Base-by-base conservation (phyloP, 2,888 invertebrate genomes). In the Eudemis profundana region DNA sequence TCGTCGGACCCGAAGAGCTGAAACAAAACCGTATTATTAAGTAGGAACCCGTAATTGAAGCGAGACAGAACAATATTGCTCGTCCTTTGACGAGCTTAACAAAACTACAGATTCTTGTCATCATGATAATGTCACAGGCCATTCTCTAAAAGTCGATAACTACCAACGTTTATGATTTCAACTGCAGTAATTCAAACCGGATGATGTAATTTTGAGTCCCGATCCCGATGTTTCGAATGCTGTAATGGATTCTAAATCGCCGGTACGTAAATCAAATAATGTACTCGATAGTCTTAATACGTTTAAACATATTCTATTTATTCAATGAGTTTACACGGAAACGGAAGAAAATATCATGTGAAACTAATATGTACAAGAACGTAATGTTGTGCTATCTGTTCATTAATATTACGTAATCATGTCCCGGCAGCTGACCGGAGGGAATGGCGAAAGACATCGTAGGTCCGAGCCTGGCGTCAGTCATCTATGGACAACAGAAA, bases 1-100 rank as follows among this genome's bases (percentile, higher is more conserved):
- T 93, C 93, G 49, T 93, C 93, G 2, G 88, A 81, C 33, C 90
- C 89, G 72, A 93, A 93, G 59, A 93, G 75, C 92, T 93, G 85
- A 69, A 91, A 89, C 46, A 53, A 63, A 12, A 51, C 4, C 33
- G 23, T 23, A 17, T 14, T 19, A 36, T 17, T 14, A 46, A 21
- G 44, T 17, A 10, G 19, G 12, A 10, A 23, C 4, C 27, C 14
- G 14, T 15, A 44, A 4, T 46, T 33, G 2, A 15, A 14, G 3
- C 8, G 19, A 33, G 0, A 1, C 23, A 8, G 10, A 44, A n/a
- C n/a, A 5, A 5, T 33, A 21, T 46, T 33, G 4, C 21, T 36
- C 19, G 44, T 14, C 46, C 44, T 33, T 36, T 4, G 7, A 7
- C 15, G 4, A 44, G 21, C 10, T 14, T 23, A 8, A 57, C 36